phyloP scores from a whole-genome alignment of 1,140 invertebrate genomes.

The Nephotettix cincticeps region DNA sequence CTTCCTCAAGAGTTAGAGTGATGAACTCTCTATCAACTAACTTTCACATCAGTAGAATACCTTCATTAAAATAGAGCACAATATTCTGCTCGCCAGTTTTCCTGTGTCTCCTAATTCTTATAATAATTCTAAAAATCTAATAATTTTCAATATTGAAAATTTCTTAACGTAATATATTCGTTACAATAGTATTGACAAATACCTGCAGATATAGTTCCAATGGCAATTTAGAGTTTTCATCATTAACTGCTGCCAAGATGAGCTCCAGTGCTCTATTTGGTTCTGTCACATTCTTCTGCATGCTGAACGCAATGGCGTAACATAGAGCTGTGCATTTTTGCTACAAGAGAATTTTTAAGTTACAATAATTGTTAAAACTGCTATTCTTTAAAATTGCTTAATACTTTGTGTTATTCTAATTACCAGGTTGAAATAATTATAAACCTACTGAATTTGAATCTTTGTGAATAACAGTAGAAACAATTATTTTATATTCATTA shows the following conservation, averaged over 20 bases:
- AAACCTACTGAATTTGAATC: too few relatives aligned
- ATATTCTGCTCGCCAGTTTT: too few relatives aligned
- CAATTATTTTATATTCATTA: too few relatives aligned
- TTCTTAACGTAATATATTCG: not conserved
- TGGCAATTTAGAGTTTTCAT: conserved; percentile 17
- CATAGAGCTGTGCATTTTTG: conserved; percentile 45
- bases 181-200: not conserved
- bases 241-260: conserved; percentile 24
- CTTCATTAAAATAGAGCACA: too few relatives aligned
- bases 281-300: conserved; percentile 32
- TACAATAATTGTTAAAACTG: too few relatives aligned
- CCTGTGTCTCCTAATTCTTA: not conserved
- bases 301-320: conserved; percentile 42
- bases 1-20: too few relatives aligned
- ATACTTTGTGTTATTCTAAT: too few relatives aligned
- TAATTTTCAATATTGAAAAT: not conserved
- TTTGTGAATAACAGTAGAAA: too few relatives aligned
- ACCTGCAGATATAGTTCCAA: conserved; percentile 31
- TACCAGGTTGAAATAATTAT: too few relatives aligned
- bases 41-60: too few relatives aligned
- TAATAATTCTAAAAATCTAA: not conserved
- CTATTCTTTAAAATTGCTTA: too few relatives aligned
- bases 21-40: too few relatives aligned
- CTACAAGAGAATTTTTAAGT: conserved; percentile 31
- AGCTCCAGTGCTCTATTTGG: conserved; percentile 23